Evolutionary conservation across 2,888 invertebrate genomes (phyloP).

Genomic region (Helleia helle): DNA sequence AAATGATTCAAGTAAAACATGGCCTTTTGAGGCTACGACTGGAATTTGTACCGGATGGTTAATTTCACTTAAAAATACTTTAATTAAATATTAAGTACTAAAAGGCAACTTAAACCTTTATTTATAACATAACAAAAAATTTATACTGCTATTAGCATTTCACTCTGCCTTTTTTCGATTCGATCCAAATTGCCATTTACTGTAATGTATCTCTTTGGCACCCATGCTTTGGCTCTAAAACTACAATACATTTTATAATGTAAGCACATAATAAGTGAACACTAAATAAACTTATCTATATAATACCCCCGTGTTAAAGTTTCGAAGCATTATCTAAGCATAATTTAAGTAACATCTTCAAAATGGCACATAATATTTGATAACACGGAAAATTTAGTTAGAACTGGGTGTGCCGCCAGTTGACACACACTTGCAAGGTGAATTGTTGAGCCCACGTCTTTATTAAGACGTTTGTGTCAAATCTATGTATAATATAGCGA

Average conservation of each 20-base stretch:
- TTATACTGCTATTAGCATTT: not conserved
- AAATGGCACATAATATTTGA: constrained; percentile 6
- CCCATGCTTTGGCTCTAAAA: constrained; percentile 29
- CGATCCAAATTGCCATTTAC: constrained; percentile 10
- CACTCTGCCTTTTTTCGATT: not conserved
- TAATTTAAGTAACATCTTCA: too few relatives aligned
- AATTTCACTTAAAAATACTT: not conserved
- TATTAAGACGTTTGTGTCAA: not conserved
- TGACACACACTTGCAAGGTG: too few relatives aligned
- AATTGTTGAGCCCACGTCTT: not conserved
- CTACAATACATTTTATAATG: constrained; percentile 9
- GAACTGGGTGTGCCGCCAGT: too few relatives aligned
- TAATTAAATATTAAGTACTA: not conserved
- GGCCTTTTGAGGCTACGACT: too few relatives aligned
- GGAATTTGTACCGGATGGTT: too few relatives aligned
- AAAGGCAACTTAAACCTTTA: not conserved
- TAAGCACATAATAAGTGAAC: not conserved
- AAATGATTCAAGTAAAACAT: too few relatives aligned
- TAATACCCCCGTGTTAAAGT: too few relatives aligned
- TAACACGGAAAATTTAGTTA: too few relatives aligned
- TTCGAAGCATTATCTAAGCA: too few relatives aligned
- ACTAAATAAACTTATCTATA: constrained; percentile 1
- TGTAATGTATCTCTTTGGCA: constrained; percentile 32
- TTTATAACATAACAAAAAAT: not conserved
- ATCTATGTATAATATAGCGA: not conserved